Percentiles rank a stretch among this genome's conserved stretches.
Conservation (phyloP, 2,888 invertebrate species). For the Panzeria rudis region DNA sequence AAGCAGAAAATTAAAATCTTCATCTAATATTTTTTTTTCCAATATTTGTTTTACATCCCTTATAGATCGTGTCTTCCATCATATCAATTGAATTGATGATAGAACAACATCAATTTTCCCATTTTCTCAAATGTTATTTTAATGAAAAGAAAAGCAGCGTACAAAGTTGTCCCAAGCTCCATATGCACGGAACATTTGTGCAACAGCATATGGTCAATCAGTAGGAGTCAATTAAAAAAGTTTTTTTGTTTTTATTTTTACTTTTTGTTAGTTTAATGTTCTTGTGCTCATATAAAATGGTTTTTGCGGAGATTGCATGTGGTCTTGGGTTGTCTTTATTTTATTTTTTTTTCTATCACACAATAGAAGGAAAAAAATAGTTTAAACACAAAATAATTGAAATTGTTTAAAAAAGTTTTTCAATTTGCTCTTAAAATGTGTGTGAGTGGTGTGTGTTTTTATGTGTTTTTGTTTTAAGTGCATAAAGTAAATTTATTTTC, state of each 20-base stretch:
- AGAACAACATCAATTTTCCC: constrained; percentile 17
- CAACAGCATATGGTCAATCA: neutral
- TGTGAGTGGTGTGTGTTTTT: constrained; percentile 1
- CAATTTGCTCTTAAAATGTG: constrained; percentile 21
- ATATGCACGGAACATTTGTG: neutral
- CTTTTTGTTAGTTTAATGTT: constrained; percentile 18
- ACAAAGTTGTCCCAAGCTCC: neutral
- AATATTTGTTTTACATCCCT: neutral
- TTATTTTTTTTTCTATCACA: neutral
- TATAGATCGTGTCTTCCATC: neutral
- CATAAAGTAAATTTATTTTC: neutral
- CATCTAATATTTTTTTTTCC: neutral
- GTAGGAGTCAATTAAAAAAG: constrained; percentile 51
- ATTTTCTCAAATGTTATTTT: constrained; percentile 7
- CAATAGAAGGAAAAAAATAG: neutral
- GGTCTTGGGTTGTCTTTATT: neutral
- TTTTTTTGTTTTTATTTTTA: constrained; percentile 16
- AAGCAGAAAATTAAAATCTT: neutral
- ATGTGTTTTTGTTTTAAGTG: neutral
- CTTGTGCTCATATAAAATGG: constrained; percentile 24
- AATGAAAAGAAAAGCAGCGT: constrained; percentile 12
- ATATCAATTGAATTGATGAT: neutral
- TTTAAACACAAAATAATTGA: constrained; percentile 48
- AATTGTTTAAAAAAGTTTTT: constrained; percentile 52
- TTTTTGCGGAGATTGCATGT: constrained; percentile 35